Percentiles rank a stretch among this genome's conserved stretches.
Conservation (phyloP, 2,797 vertebrate species). For the Oryzias dopingdopingensis region DNA sequence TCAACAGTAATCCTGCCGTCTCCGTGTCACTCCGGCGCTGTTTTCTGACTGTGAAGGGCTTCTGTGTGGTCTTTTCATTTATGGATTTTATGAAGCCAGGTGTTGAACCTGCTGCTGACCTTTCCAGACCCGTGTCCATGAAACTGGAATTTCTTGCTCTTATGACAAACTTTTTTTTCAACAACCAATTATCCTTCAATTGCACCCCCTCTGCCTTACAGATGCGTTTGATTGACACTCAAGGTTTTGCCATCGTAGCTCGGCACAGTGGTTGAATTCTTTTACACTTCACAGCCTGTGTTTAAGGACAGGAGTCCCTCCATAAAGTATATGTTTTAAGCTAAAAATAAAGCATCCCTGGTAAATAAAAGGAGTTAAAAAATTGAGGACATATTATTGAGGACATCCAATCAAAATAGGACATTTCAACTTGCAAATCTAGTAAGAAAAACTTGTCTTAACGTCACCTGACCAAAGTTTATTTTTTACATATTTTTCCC, state of each 20-base stretch:
- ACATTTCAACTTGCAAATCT: too few relatives aligned
- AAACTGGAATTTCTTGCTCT: constrained; percentile 67
- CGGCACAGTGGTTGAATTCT: constrained; percentile 35
- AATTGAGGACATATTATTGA: too few relatives aligned
- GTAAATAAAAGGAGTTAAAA: too few relatives aligned
- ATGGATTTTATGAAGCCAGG: constrained; percentile 50
- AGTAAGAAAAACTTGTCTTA: too few relatives aligned
- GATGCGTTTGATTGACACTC: constrained; percentile 61
- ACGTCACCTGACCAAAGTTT: too few relatives aligned
- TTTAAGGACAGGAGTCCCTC: constrained; percentile 28
- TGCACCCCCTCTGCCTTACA: constrained; percentile 54
- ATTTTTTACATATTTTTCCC: too few relatives aligned
- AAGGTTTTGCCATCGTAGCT: constrained; percentile 45
- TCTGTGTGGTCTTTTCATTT: constrained; percentile 25
- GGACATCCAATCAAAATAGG: too few relatives aligned
- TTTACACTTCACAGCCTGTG: constrained; percentile 25
- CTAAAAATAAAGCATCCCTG: too few relatives aligned
- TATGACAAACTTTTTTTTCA: constrained; percentile 67
- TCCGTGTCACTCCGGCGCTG: constrained; percentile 6
- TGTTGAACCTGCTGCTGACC: constrained; percentile 50
- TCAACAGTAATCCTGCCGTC: neutral
- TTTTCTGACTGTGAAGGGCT: constrained; percentile 15
- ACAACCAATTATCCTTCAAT: constrained; percentile 73
- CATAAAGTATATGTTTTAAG: too few relatives aligned
- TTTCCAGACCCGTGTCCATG: constrained; percentile 62